Conservation (phyloP, 2,888 invertebrate species). For the Serrognathus titanus region DNA sequence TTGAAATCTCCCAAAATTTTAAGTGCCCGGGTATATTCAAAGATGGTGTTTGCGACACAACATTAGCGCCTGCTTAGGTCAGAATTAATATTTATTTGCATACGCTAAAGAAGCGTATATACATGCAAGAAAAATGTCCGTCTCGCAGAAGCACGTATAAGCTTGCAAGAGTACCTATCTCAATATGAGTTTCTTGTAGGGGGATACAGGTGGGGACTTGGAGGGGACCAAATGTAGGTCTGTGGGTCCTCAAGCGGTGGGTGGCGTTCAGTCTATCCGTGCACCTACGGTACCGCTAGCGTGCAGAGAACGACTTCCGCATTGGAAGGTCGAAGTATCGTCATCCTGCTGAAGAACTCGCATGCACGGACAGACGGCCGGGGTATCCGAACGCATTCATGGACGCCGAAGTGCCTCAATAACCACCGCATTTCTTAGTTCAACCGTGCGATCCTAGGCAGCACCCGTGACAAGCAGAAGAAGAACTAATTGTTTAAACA, state of each 20-base stretch:
- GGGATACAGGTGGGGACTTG: conserved; percentile 33
- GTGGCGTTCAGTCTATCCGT: conserved; percentile 46
- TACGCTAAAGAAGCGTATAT: not conserved
- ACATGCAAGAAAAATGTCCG: not conserved
- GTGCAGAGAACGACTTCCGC: conserved; percentile 41
- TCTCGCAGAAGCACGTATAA: not conserved
- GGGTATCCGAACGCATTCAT: too few species aligned
- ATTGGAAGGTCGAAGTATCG: conserved; percentile 35
- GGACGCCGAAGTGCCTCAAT: too few species aligned
- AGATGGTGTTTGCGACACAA: not conserved
- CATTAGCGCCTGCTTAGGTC: not conserved
- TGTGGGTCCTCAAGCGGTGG: conserved; percentile 46
- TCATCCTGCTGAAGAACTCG: conserved; percentile 21
- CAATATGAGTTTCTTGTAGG: conserved; percentile 8
- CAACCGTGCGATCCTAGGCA: too few species aligned
- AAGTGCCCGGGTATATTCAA: too few species aligned
- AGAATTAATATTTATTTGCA: not conserved
- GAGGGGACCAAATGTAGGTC: conserved; percentile 45
- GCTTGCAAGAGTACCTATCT: conserved; percentile 15
- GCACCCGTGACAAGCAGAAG: too few species aligned
- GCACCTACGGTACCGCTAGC: conserved; percentile 40
- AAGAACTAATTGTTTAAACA: too few species aligned
- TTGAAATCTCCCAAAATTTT: too few species aligned
- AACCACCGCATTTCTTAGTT: too few species aligned
- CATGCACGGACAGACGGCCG: conserved; percentile 21